Conservation (phyloP, 2,797 vertebrate species). For the Pelobates cultripes region DNA sequence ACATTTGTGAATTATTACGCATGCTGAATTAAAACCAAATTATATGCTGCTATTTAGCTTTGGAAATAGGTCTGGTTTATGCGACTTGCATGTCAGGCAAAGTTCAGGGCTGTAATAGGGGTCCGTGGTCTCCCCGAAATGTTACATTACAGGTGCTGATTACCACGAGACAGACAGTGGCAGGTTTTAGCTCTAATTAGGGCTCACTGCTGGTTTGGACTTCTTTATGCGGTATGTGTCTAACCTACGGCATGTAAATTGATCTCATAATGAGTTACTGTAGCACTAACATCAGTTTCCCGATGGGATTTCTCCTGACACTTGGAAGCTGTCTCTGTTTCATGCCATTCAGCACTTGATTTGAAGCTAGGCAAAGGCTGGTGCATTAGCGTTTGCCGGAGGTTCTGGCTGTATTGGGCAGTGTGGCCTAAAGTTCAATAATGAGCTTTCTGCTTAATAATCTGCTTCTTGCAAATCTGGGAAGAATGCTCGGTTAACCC, state of each 20-base stretch:
- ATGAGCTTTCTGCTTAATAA: not conserved
- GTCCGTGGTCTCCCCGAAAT: not conserved
- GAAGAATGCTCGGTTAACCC: too few species aligned
- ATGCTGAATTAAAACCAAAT: not conserved
- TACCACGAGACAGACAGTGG: slow-evolving; percentile 48
- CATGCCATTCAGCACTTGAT: slow-evolving; percentile 47
- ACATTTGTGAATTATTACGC: not conserved
- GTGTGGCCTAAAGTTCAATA: not conserved
- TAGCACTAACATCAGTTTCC: slow-evolving; percentile 45
- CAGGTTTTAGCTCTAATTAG: slow-evolving; percentile 53
- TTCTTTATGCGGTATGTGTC: not conserved
- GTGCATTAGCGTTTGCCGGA: slow-evolving; percentile 29
- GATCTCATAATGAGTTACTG: slow-evolving; percentile 55
- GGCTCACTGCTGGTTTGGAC: slow-evolving; percentile 18
- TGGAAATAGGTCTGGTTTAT: not conserved
- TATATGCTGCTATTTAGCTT: not conserved
- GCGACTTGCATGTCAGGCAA: not conserved
- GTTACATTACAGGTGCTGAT: slow-evolving; percentile 37
- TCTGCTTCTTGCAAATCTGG: not conserved
- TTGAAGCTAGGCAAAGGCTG: slow-evolving; percentile 12
- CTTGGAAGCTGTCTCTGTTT: slow-evolving; percentile 32
- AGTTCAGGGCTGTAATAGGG: slow-evolving; percentile 9
- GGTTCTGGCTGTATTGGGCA: not conserved
- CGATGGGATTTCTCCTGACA: slow-evolving; percentile 37
- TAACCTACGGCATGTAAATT: slow-evolving; percentile 38